These are phyloP conservation scores for Hyperoplus lanceolatus DNA, from an alignment of 2,797 vertebrate genomes.

Conservation along the genomic window DNA sequence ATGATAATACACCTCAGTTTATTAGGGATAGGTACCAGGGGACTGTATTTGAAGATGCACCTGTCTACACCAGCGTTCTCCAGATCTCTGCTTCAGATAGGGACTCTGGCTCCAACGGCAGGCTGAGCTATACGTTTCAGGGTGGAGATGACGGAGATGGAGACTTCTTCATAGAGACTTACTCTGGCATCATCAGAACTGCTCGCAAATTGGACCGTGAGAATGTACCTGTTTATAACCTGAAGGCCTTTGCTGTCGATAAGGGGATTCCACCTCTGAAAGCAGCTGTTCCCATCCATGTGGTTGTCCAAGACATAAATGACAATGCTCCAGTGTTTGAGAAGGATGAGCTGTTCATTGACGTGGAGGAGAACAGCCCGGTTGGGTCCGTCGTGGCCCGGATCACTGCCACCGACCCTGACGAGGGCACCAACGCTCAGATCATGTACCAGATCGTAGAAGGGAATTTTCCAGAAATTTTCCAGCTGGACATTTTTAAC, in stretches of 20 bases:
- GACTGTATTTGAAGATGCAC: constrained; percentile 91
- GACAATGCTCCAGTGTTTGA: constrained; percentile 98
- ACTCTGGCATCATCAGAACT: constrained; percentile 94
- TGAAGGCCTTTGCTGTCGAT: constrained; percentile 93
- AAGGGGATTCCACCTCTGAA: constrained; percentile 91
- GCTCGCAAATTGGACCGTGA: constrained; percentile 94
- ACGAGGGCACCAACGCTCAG: constrained; percentile 96
- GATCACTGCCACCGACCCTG: constrained; percentile 92
- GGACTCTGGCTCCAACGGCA: constrained; percentile 93
- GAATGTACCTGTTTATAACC: constrained; percentile 92
- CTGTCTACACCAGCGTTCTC: constrained; percentile 92
- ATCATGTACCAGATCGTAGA: constrained; percentile 99
- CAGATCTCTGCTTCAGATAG: constrained; percentile 95
- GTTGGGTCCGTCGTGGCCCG: constrained; percentile 94
- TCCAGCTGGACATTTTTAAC: constrained; percentile 94
- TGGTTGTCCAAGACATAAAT: constrained; percentile 94
- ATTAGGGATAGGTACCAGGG: constrained; percentile 92
- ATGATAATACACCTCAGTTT: constrained; percentile 94
- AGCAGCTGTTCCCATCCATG: constrained; percentile 90
- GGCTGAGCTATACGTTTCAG: constrained; percentile 93
- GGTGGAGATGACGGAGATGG: constrained; percentile 95
- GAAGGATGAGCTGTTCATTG: constrained; percentile 92
- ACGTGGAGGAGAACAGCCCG: constrained; percentile 93
- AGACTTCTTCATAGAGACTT: constrained; percentile 94
- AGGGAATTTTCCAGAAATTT: constrained; percentile 95